A percentile compares a stretch with the other conserved stretches of the same genome.
These are phyloP conservation scores for Mesoclemmys tuberculata DNA, from an alignment of 2,113 vertebrate species.

Conservation along the genomic window DNA sequence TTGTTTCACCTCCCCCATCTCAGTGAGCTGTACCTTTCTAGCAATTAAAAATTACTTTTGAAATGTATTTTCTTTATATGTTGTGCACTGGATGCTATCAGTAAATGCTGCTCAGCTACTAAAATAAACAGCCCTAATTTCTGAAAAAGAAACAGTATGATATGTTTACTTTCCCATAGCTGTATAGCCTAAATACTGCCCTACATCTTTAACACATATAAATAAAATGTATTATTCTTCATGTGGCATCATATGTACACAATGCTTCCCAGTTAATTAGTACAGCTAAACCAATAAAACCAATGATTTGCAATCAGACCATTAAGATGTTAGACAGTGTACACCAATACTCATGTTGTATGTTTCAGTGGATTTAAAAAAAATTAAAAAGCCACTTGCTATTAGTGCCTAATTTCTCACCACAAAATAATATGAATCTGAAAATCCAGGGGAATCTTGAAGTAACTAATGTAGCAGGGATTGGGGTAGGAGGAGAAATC, in stretches of 20 bases:
- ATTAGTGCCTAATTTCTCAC: not conserved
- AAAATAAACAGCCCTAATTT: not conserved
- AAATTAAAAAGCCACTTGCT: not conserved
- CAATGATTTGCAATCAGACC: not conserved
- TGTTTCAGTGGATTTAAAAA: not conserved
- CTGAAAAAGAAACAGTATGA: not conserved
- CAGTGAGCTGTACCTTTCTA: not conserved
- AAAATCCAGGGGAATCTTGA: not conserved
- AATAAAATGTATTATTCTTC: not conserved
- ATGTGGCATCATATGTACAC: not conserved
- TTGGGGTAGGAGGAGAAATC: not conserved
- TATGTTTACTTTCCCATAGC: fast-evolving
- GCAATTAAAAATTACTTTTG: not conserved
- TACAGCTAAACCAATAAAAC: not conserved
- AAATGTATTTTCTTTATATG: not conserved
- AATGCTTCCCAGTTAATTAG: not conserved
- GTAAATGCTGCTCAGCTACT: not conserved
- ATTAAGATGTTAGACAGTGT: not conserved
- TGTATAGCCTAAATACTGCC: not conserved
- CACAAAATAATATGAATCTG: not conserved
- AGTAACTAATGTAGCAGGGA: not conserved
- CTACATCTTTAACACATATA: not conserved
- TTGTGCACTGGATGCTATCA: not conserved
- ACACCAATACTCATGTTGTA: not conserved
- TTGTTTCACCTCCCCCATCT: not conserved